Evolutionary conservation across 2,113 vertebrate genomes (phyloP), one percentile per base, ranked within the genome.

Genomic region (Cathartes aura): DNA sequence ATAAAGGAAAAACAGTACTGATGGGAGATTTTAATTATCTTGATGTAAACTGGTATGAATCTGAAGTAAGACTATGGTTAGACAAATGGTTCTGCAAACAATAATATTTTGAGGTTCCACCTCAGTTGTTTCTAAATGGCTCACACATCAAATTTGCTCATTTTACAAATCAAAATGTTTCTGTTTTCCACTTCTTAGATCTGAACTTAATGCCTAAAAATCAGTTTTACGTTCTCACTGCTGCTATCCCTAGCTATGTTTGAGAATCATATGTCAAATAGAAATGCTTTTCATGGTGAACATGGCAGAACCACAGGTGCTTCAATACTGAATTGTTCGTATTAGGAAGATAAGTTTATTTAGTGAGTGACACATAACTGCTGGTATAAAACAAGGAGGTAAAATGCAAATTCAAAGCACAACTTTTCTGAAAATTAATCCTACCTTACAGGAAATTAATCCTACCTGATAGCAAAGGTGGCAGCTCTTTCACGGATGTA

Each of bases 1-100:
- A 81, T 82, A 91, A 89, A 90, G 19, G 19, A 34, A 81, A 91
- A 84, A 11, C 3, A 67, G 6, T 66, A 80, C 36, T 82, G n/a
- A 87, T 67, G 43, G 64, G 58, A 82, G 40, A 84, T 92, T 94
- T 96, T 94, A 67, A 93, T 95, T 93, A 88, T 29, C 42, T 68
- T 63, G 12, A 36, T 30, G 16, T 58, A 85, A 93, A 92, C 22
- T 47, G 8, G 4, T 38, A 73, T 45, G 48, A 87, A 59, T 24
- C 50, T 80, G 58, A 68, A 89, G 5, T 29, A 29, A 71, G 26
- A 9, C 17, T 60, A 24, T 27, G 36, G 9, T 70, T 53, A 58
- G 16, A 91, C 52, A 86, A 93, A 82, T 30, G 12, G 55, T 48
- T 94, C 8, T 71, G 24, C 6, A 74, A 86, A 66, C 13, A 88